Evolutionary conservation across 2,888 invertebrate species (phyloP), one percentile per base, ranked within the genome.

Genomic region (Mamestra brassicae): DNA sequence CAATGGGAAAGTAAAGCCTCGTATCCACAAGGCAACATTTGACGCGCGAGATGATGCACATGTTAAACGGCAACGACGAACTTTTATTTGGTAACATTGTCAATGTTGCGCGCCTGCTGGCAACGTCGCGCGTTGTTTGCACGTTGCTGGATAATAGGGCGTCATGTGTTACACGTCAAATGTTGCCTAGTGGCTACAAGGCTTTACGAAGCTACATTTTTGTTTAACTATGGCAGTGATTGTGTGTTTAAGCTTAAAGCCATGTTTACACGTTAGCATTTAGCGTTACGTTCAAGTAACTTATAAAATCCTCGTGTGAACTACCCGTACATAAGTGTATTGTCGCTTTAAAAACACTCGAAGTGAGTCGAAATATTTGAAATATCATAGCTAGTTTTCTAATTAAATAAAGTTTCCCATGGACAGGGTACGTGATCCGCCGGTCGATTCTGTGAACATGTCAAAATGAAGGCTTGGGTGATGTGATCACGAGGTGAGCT

Each of bases 241-340:
- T 34, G 10, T 47, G 45, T 62, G 6, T 17, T 13, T 52, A 45
- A 34, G 47, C 15, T 26, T 15, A 7, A 38, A 2, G 34, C 60
- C 7, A n/a, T 11, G 60, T 60, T 54, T 34, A 75, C 78, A 78
- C 64, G 10, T 47, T 34, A 38, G 45, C 13, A 58, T 66, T 78
- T 80, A 47, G 50, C 61, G 11, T 80, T 66, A 78, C 55, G 3
- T 7, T 45, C 36, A 47, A 38, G 57, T 66, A 78, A 81, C 58
- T 63, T 63, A 17, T 58, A 26, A 81, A 80, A 81, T 47, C 10
- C 42, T 52, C 6, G 58, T 78, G 63, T 63, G 36, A 74, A 17
- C 38, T 0, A 50, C 36, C 10, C 52, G 6, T 42, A 36, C 13
- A 26, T 4, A 50, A 17, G 15, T 13, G 6, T 26, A 6, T 26